These are phyloP conservation scores for Acanthurus leucopareius DNA, from an alignment of 2,797 vertebrate genomes.

Conservation along the genomic window DNA sequence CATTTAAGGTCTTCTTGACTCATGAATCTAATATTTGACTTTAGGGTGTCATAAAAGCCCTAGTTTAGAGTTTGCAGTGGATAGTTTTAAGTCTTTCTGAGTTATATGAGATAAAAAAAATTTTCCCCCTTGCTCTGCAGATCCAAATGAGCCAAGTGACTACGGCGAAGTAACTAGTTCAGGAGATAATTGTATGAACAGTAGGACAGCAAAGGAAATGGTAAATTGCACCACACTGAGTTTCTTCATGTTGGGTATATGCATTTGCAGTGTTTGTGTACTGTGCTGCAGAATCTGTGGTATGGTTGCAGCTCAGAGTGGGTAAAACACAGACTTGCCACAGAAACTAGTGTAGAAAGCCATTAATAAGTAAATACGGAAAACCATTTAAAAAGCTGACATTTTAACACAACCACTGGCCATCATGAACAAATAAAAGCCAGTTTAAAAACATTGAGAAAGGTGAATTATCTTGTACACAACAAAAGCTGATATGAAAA, in stretches of 20 bases:
- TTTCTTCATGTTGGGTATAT: background rate
- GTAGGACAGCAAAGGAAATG: conserved; percentile 25
- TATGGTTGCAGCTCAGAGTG: background rate
- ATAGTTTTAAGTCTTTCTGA: background rate
- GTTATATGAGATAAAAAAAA: background rate
- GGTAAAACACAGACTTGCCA: background rate
- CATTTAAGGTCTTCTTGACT: too few relatives aligned
- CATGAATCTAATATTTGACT: too few relatives aligned
- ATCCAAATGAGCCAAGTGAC: background rate
- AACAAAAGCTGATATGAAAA: background rate
- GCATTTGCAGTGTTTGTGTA: background rate
- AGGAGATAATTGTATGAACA: background rate
- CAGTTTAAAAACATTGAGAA: too few relatives aligned
- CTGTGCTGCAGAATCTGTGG: background rate
- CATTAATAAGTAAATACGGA: background rate
- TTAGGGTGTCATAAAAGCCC: too few relatives aligned
- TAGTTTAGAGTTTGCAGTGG: too few relatives aligned
- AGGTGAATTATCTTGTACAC: background rate
- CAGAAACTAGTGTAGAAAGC: background rate
- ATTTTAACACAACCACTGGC: too few relatives aligned
- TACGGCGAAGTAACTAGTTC: background rate
- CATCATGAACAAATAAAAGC: too few relatives aligned
- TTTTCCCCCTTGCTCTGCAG: background rate
- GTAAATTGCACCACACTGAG: conserved; percentile 22
- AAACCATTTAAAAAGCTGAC: too few relatives aligned